Base-by-base conservation (phyloP, 2,888 invertebrate species). In the Anorthoa munda region DNA sequence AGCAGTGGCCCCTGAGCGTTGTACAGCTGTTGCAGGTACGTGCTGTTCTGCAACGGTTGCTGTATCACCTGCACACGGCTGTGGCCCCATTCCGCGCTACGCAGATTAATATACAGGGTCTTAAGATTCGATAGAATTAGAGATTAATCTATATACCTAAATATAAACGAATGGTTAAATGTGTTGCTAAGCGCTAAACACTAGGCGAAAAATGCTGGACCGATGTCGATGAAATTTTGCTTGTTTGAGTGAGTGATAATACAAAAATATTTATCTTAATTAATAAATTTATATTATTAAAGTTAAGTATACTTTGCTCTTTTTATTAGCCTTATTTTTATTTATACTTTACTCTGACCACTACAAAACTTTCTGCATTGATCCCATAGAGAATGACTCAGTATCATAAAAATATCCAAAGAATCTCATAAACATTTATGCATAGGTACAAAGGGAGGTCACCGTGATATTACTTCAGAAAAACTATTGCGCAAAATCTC, bases 31-130 rank as follows among this genome's bases (percentile, higher is more conserved):
- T 98, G 98, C 66, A 98, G 93, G 89, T 98, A 98, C 3, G 98
- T 97, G 92, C 97, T 98, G 92, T 98, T 96, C 88, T 94, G 98
- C 65, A 98, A 92, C 1, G 98, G 98, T 88, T 98, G 98, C 91
- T 98, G 98, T 86, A 99, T 98, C 39, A 99, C 98, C 92, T 99
- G 98, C 50, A 99, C 97, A 9, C 98, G 97, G n/a, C 97, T 97
- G 82, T 98, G 97, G 69, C 97, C 97, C 97, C 98, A 97, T 88
- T 98, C 98, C 77, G 97, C 95, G 85, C 95, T 97, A 88, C 0
- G 53, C 65, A 77, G 71, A 53, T 3, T 18, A 23, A 23, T 48
- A 18, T 39, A 39, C 13, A 48, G 4, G 9, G 11, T 68, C n/a
- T 46, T 70, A 46, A 46, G 39, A 39, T 39, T 9, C 39, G 39